Evolutionary conservation across 1,140 invertebrate species (phyloP).

Genomic region (Bombus cullumanus): DNA sequence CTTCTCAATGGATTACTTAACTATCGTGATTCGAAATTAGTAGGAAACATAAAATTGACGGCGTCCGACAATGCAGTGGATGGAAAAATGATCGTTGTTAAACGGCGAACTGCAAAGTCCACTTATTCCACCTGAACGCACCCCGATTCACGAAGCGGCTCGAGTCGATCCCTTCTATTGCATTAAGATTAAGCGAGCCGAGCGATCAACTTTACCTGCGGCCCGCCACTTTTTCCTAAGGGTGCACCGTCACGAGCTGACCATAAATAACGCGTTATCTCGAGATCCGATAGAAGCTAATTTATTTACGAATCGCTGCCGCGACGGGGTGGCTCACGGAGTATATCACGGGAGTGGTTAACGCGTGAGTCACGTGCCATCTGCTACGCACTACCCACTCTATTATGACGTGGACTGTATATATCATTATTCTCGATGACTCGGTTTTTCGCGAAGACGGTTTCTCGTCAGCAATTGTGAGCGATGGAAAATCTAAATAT

Average conservation of each 20-base stretch:
- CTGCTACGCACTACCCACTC: slow-evolving; percentile 72
- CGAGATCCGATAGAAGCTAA: slow-evolving; percentile 78
- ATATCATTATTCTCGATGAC: slow-evolving; percentile 55
- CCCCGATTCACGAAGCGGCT: slow-evolving; percentile 7
- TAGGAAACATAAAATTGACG: no score
- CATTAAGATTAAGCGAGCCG: slow-evolving; percentile 72
- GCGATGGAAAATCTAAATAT: no score
- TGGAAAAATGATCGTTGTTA: slow-evolving; percentile 21
- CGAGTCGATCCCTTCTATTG: slow-evolving; percentile 65
- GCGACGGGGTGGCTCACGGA: slow-evolving; percentile 25
- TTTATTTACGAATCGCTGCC: slow-evolving; percentile 79
- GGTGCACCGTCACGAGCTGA: slow-evolving; percentile 72
- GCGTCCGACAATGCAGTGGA: slow-evolving; percentile 22
- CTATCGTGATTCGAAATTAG: no score
- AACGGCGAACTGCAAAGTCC: slow-evolving; percentile 62
- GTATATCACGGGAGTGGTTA: slow-evolving; percentile 47
- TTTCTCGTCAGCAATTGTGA: background rate
- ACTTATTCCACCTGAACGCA: slow-evolving; percentile 77
- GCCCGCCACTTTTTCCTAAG: slow-evolving; percentile 48
- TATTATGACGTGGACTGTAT: slow-evolving; percentile 73
- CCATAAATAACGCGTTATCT: slow-evolving; percentile 80
- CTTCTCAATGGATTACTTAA: no score
- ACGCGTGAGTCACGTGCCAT: slow-evolving; percentile 81
- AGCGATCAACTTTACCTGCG: slow-evolving; percentile 65
- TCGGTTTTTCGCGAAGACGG: slow-evolving; percentile 13